A percentile compares a stretch with the other conserved stretches of the same genome.
Evolutionary conservation across 2,113 vertebrate genomes (phyloP).

Genomic region (Mola mola): DNA sequence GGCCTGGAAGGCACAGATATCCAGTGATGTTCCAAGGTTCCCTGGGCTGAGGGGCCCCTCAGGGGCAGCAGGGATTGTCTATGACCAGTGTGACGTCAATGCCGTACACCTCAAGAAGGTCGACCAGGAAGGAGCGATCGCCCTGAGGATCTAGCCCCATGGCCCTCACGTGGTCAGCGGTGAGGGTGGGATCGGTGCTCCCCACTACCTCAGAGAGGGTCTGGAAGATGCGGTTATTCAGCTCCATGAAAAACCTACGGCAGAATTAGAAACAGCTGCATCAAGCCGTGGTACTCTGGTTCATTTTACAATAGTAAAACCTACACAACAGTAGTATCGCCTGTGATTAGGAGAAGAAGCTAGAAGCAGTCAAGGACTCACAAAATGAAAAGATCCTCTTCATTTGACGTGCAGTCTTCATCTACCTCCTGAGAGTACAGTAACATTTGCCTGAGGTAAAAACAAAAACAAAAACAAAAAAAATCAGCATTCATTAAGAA

Average conservation of each 20-base stretch:
- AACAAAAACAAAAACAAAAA: not conserved
- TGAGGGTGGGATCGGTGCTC: slow-evolving; percentile 92
- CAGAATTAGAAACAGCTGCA: not conserved
- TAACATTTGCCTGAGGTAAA: slow-evolving; percentile 88
- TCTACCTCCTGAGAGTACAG: slow-evolving; percentile 96
- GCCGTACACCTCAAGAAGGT: slow-evolving; percentile 95
- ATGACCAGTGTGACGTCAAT: slow-evolving; percentile 94
- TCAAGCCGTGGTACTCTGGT: not conserved
- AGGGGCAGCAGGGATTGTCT: slow-evolving; percentile 96
- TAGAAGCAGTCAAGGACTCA: slow-evolving; percentile 80
- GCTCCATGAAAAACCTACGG: slow-evolving; percentile 97
- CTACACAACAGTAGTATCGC: not conserved
- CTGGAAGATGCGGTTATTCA: slow-evolving; percentile 98
- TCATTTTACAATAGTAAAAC: not conserved
- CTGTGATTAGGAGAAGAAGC: not conserved
- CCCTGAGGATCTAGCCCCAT: slow-evolving; percentile 97
- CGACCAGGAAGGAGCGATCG: slow-evolving; percentile 92
- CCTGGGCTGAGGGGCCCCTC: slow-evolving; percentile 48
- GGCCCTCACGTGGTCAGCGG: slow-evolving; percentile 90
- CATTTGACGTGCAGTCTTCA: slow-evolving; percentile 89
- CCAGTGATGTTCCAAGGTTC: slow-evolving; percentile 19
- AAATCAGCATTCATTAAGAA: not conserved
- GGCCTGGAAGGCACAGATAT: slow-evolving; percentile 56
- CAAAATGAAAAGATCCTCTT: slow-evolving; percentile 98
- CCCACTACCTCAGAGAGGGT: slow-evolving; percentile 90